A percentile compares a stretch with the other conserved stretches of the same genome.
These are phyloP conservation scores for Linyphia triangularis DNA, from an alignment of 2,888 invertebrate species.

Conservation along the genomic window DNA sequence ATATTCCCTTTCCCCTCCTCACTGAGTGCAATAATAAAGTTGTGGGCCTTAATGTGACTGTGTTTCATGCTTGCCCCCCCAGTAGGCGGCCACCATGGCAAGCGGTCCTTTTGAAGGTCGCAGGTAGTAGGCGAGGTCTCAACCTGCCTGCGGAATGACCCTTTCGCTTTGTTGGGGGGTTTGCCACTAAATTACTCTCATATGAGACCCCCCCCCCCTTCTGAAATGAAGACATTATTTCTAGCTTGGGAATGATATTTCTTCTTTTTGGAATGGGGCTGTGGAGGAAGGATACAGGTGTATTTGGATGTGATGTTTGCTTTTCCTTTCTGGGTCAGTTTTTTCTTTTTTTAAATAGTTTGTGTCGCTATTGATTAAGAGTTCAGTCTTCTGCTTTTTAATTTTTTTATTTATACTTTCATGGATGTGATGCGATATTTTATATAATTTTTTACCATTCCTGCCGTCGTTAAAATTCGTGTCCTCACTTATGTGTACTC, in stretches of 20 bases:
- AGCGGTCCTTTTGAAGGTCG: constrained; percentile 64
- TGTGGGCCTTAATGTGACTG: constrained; percentile 42
- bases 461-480: no score
- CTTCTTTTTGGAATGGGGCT: neutral
- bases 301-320: neutral
- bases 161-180: constrained; percentile 36
- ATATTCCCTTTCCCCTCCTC: neutral
- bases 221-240: neutral
- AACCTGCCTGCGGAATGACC: constrained; percentile 44
- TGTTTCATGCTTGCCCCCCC: neutral
- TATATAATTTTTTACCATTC: no score
- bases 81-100: constrained; percentile 41
- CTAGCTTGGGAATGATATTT: neutral
- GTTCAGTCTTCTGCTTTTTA: no score
- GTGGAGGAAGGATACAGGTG: neutral
- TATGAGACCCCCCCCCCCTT: no score
- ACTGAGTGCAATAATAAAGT: constrained; percentile 6
- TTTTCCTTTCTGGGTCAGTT: no score
- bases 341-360: no score
- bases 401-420: no score
- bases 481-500: no score
- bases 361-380: no score
- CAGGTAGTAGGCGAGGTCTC: constrained; percentile 21
- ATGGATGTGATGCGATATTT: no score
- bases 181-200: constrained; percentile 2